phyloP scores from a whole-genome alignment of 2,797 vertebrate species.

The Spatula clypeata region DNA sequence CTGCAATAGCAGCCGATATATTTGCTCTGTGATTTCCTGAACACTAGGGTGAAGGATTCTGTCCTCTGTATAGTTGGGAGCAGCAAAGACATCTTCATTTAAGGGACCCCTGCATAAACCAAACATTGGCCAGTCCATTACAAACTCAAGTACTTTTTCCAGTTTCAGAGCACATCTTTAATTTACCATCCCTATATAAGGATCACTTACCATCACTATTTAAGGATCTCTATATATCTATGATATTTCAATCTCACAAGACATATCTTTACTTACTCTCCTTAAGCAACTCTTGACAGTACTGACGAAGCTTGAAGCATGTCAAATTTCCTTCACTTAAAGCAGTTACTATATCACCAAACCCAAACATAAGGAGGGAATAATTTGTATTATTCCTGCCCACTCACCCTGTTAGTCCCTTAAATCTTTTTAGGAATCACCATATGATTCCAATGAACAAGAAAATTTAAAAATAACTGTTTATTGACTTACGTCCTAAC shows the following conservation, averaged over 20 bases:
- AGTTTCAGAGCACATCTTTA: background rate
- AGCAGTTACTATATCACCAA: background rate
- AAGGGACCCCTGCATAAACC: slow-evolving; percentile 90
- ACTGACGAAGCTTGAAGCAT: background rate
- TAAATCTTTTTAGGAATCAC: background rate
- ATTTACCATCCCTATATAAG: background rate
- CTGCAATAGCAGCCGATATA: slow-evolving; percentile 93
- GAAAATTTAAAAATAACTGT: background rate
- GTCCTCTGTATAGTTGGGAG: slow-evolving; percentile 80
- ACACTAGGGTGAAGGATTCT: slow-evolving; percentile 88
- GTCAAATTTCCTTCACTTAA: background rate
- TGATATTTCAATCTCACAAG: background rate
- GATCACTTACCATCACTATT: background rate
- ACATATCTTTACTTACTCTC: background rate
- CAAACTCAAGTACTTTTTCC: background rate
- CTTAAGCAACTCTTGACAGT: background rate
- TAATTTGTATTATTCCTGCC: background rate
- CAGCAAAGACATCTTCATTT: slow-evolving; percentile 95
- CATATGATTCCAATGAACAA: fast-evolving
- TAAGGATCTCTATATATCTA: background rate
- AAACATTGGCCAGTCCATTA: background rate
- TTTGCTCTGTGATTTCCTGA: slow-evolving; percentile 95
- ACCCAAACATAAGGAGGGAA: background rate
- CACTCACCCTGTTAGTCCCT: background rate
- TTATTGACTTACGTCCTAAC: slow-evolving; percentile 92